Conservation (phyloP, 2,888 invertebrate species). For the Pristionchus mayeri region DNA sequence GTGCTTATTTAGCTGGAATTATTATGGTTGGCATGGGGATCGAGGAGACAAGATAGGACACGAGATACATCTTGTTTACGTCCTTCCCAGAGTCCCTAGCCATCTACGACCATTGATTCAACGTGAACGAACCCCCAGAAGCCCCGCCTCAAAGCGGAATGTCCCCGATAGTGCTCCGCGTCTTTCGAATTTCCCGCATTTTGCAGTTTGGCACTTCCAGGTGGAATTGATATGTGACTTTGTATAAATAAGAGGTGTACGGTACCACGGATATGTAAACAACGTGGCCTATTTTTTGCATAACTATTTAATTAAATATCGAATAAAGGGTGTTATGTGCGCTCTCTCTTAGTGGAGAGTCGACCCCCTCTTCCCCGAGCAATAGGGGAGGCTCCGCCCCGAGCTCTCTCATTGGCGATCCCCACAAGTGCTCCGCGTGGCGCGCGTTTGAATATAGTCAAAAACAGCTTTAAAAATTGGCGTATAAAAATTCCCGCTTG, state of each 20-base stretch:
- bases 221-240: neutral
- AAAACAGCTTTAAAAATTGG: neutral
- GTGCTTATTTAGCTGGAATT: neutral
- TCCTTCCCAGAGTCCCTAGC: conserved; percentile 27
- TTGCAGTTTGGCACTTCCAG: neutral
- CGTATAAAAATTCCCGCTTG: neutral
- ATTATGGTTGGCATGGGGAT: neutral
- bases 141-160: conserved; percentile 15
- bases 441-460: conserved; percentile 28
- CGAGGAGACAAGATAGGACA: neutral
- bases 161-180: conserved; percentile 30
- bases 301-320: neutral
- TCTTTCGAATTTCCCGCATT: conserved; percentile 6
- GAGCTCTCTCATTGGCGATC: too few species aligned
- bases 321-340: conserved; percentile 24
- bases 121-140: conserved; percentile 41
- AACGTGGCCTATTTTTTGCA: conserved; percentile 6
- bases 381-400: neutral
- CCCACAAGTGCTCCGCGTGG: conserved; percentile 34
- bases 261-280: neutral
- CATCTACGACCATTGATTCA: conserved; percentile 48
- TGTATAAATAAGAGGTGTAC: neutral
- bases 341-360: neutral
- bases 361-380: neutral
- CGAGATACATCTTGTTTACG: conserved; percentile 42